Base-by-base conservation (phyloP, 2,888 invertebrate species). In the Schizotus pectinicornis region DNA sequence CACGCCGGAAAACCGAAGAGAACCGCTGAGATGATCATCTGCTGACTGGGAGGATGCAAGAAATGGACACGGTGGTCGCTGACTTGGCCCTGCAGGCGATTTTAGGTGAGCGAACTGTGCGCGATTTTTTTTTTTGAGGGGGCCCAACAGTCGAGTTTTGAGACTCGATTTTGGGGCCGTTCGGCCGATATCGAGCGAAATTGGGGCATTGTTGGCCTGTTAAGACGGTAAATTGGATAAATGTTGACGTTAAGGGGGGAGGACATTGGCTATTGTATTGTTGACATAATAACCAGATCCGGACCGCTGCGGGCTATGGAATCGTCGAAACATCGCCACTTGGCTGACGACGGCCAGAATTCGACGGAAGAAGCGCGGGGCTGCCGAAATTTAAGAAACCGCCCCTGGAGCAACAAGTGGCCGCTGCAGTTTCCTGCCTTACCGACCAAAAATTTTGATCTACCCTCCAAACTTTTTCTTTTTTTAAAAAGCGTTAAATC, bases 21-120 rank as follows among this genome's bases (percentile, higher is more conserved):
- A 22, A 22, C 22, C 22, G 22, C 5, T 22, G 67, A 63, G 64
- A 68, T 68, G 67, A 69, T 69, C 46, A 57, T 65, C 43, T 65
- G 59, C 42, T 69, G 63, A 53, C 54, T 34, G 12, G 34, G 12
- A 39, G 11, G 35, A 32, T 42, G 52, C 45, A 53, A 65, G 67
- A 61, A 67, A 79, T 79, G 79, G 78, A 78, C 70, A 65, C 74
- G 33, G 63, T 75, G 58, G 65, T 74, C 45, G 73, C 75, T 57
- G 79, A 78, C 67, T 69, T 77, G 63, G 74, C 74, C 41, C 67
- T 77, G 53, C 76, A 77, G 59, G 77, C 76, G 57, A 73, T 77
- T 64, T 68, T 77, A 59, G 76, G 77, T 77, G 67, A 72, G 77
- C 73, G 35, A 33, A 42, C 38, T 41, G 51, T 55, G 42, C 42